Evolutionary conservation across 2,888 invertebrate genomes (phyloP).

Genomic region (Stictocephala bisonia): DNA sequence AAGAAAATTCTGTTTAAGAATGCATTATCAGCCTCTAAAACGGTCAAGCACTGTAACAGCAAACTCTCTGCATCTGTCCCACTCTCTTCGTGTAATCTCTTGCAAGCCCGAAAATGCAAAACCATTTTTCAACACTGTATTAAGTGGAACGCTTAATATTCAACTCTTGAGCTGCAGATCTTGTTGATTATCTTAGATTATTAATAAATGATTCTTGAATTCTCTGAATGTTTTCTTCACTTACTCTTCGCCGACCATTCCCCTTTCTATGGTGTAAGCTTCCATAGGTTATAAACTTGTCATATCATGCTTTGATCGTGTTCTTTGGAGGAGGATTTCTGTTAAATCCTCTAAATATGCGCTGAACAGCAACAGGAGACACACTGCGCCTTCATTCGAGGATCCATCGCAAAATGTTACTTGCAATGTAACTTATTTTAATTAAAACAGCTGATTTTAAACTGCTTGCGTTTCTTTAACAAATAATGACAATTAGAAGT

Average conservation of each 20-base stretch:
- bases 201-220: too few relatives aligned
- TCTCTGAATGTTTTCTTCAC: background rate
- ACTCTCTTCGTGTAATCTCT: conserved; percentile 6
- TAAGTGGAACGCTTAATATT: background rate
- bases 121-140: background rate
- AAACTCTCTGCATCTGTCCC: background rate
- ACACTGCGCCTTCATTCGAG: background rate
- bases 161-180: conserved; percentile 9
- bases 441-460: too few relatives aligned
- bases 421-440: too few relatives aligned
- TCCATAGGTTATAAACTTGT: background rate
- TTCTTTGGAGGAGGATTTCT: background rate
- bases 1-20: background rate
- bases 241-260: background rate
- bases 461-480: too few relatives aligned
- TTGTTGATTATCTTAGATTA: background rate
- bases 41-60: background rate
- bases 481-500: too few relatives aligned
- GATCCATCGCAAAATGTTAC: background rate
- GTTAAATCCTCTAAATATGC: background rate
- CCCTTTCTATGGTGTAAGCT: background rate
- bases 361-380: background rate
- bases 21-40: background rate
- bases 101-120: background rate
- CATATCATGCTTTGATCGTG: background rate